Percentiles rank a stretch among this genome's conserved stretches.
phyloP scores from a whole-genome alignment of 1,140 invertebrate genomes.

The Cydia amplana region DNA sequence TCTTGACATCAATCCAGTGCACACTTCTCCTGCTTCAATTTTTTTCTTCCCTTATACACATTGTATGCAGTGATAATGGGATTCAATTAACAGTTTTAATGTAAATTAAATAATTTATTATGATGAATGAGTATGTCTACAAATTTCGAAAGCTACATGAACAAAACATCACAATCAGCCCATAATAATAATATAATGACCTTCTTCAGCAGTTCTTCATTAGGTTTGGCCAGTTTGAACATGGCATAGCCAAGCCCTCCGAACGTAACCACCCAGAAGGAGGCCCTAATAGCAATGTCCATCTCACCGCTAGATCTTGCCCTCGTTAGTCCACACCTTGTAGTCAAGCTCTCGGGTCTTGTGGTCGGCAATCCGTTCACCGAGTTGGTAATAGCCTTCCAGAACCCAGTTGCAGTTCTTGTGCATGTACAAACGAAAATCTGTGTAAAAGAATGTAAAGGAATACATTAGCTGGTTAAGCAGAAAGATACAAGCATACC shows the following conservation, averaged over 20 bases:
- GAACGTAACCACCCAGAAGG: slow-evolving; percentile 80
- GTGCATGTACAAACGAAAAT: slow-evolving; percentile 81
- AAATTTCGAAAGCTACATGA: not conserved
- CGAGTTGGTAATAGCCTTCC: slow-evolving; percentile 82
- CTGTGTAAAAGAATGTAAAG: slow-evolving; percentile 62
- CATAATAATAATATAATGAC: slow-evolving; percentile 73
- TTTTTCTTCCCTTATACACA: too few species aligned
- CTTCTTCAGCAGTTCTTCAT: slow-evolving; percentile 77
- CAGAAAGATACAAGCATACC: not conserved
- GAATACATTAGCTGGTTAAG: not conserved
- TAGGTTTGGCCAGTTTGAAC: slow-evolving; percentile 78
- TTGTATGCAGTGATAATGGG: too few species aligned
- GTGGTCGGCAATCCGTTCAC: slow-evolving; percentile 79
- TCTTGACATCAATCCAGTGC: too few species aligned
- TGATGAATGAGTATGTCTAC: too few species aligned
- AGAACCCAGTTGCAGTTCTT: slow-evolving; percentile 82
- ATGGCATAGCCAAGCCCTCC: slow-evolving; percentile 80
- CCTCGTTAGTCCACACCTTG: slow-evolving; percentile 75
- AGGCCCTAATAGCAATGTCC: slow-evolving; percentile 75
- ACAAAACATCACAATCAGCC: slow-evolving; percentile 41
- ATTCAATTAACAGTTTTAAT: too few species aligned
- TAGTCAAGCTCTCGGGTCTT: slow-evolving; percentile 78
- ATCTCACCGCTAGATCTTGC: slow-evolving; percentile 76
- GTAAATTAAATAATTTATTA: too few species aligned
- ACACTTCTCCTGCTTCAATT: too few species aligned